Percentiles rank a stretch among this genome's conserved stretches.
These are phyloP conservation scores for Ennomos quercinarius DNA, from an alignment of 2,888 invertebrate genomes.

Conservation along the genomic window DNA sequence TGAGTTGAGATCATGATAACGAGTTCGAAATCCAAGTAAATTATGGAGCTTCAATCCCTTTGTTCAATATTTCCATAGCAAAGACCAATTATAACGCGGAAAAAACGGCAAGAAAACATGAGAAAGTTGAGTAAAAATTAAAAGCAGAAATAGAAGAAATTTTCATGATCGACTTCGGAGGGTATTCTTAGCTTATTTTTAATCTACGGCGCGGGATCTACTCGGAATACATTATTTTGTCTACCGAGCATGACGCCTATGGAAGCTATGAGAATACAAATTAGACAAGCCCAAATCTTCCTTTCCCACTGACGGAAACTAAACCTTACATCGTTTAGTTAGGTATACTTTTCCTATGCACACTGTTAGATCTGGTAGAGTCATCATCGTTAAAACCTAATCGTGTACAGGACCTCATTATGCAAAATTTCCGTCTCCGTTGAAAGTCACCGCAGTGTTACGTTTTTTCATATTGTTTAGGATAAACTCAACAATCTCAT, in stretches of 20 bases:
- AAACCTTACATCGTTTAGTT: slow-evolving; percentile 29
- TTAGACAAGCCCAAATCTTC: slow-evolving; percentile 54
- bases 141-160: slow-evolving; percentile 10
- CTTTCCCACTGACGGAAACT: slow-evolving; percentile 30
- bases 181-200: slow-evolving; percentile 43
- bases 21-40: slow-evolving; percentile 49
- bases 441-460: slow-evolving; percentile 56
- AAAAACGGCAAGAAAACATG: slow-evolving; percentile 22
- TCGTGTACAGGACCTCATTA: slow-evolving; percentile 77
- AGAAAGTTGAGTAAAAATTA: slow-evolving; percentile 11
- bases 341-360: slow-evolving; percentile 41
- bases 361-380: slow-evolving; percentile 48
- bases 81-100: slow-evolving; percentile 40
- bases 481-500: slow-evolving; percentile 27
- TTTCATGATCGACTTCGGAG: slow-evolving; percentile 9
- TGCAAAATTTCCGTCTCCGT: slow-evolving; percentile 68
- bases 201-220: slow-evolving; percentile 57
- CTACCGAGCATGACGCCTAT: slow-evolving; percentile 71
- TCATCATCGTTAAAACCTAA: slow-evolving; percentile 81
- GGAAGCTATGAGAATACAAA: slow-evolving; percentile 67
- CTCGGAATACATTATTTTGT: slow-evolving; percentile 69
- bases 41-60: slow-evolving; percentile 44
- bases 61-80: slow-evolving; percentile 39
- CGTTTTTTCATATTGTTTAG: slow-evolving; percentile 40
- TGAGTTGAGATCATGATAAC: slow-evolving; percentile 47